Evolutionary conservation across 2,888 invertebrate species (phyloP).

Genomic region (Perdita meconis): DNA sequence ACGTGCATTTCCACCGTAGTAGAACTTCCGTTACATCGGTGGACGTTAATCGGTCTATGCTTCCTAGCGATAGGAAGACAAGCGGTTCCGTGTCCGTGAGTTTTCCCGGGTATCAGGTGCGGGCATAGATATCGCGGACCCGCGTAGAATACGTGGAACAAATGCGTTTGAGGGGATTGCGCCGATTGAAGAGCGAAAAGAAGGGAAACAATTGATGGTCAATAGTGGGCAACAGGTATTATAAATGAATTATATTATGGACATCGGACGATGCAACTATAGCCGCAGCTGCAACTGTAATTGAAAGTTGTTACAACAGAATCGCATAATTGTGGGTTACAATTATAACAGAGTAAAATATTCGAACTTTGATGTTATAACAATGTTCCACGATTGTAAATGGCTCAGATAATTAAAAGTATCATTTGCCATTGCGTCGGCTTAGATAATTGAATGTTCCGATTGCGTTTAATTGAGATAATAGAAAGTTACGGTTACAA

Average conservation of each 20-base stretch:
- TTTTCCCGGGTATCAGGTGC: constrained; percentile 35
- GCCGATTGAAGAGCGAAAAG: not conserved
- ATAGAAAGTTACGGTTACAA: not conserved
- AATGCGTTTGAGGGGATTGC: not conserved
- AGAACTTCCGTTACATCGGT: constrained; percentile 5
- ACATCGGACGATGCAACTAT: too few species aligned
- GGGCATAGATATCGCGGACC: not conserved
- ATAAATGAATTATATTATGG: too few species aligned
- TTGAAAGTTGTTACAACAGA: too few species aligned
- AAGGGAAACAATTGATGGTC: too few species aligned
- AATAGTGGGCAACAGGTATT: too few species aligned
- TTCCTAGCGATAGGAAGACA: constrained; percentile 30
- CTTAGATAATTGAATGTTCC: not conserved
- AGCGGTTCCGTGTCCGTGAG: constrained; percentile 21
- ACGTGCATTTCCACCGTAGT: not conserved
- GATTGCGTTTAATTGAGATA: not conserved
- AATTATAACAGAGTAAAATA: too few species aligned
- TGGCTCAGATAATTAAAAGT: not conserved
- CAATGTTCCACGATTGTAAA: too few species aligned
- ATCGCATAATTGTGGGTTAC: too few species aligned
- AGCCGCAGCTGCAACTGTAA: too few species aligned
- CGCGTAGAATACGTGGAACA: not conserved
- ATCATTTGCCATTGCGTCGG: not conserved
- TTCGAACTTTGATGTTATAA: too few species aligned
- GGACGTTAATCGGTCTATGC: constrained; percentile 23